Base-by-base conservation (phyloP, 2,113 vertebrate genomes). In the Leucopternis melanops region DNA sequence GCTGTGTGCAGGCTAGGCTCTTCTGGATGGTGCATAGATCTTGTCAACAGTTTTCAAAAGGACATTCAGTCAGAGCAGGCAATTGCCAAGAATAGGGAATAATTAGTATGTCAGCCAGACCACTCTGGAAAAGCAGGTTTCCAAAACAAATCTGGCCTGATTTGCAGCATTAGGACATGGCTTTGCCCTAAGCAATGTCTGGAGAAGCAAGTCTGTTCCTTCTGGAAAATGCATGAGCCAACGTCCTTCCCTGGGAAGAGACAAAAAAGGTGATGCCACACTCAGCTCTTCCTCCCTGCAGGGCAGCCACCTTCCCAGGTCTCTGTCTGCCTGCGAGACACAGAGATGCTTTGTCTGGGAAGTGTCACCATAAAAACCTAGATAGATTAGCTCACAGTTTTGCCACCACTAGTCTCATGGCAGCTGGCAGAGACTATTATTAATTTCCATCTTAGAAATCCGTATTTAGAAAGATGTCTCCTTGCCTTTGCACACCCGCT, bases 11-110 rank as follows among this genome's bases (percentile, higher is more conserved):
- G n/a, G n/a, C n/a, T n/a, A n/a, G n/a, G n/a, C n/a, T n/a, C n/a
- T n/a, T n/a, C n/a, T n/a, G n/a, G n/a, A n/a, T n/a, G n/a, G n/a
- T n/a, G n/a, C n/a, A 1, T 5, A 82, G 66, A 50, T 80, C 81
- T 88, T 65, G 55, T 92, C 91, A 92, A 49, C 44, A 85, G 49
- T 82, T 94, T 95, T 95, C 81, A 92, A 92, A 97, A 94, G 49
- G 57, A 92, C 52, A 38, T 75, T 75, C 32, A 80, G 70, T 50
- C 49, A 69, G 58, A 88, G 71, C 26, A 89, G 94, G 74, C 74
- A 79, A 77, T 47, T 73, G 66, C 74, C 70, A 88, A 72, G 36
- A 67, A 34, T 20, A 95, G 67, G 58, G 26, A 89, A 62, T 75
- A 72, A 92, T 69, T 72, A 79, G 13, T 58, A 63, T 55, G n/a